A percentile compares a stretch with the other conserved stretches of the same genome.
Conservation (phyloP, 2,797 vertebrate species). For the Ficedula albicollis region DNA sequence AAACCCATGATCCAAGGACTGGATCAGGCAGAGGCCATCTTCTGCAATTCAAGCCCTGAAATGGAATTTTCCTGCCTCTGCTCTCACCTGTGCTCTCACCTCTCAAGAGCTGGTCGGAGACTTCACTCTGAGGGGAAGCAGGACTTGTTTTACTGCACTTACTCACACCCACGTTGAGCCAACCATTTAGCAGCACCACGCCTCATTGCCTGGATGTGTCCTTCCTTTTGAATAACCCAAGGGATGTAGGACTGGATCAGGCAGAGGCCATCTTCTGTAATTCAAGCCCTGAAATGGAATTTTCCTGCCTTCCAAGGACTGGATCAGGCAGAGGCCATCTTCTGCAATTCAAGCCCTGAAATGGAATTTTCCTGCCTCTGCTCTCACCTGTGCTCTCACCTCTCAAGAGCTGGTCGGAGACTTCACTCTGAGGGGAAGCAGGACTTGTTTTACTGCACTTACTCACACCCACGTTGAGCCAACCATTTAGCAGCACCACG, state of each 20-base stretch:
- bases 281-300: too few species aligned
- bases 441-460: neutral
- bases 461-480: conserved; percentile 7
- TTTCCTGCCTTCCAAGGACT: too few species aligned
- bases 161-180: conserved; percentile 7
- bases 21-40: neutral
- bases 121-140: neutral
- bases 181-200: conserved; percentile 9
- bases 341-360: neutral
- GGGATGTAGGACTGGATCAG: too few species aligned
- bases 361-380: neutral
- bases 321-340: neutral
- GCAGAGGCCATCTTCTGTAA: too few species aligned
- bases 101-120: neutral
- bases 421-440: neutral
- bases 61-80: neutral
- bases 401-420: neutral
- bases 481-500: conserved; percentile 9
- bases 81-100: neutral
- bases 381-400: neutral
- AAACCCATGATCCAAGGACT: neutral
- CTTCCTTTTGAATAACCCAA: conserved; percentile 40
- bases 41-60: neutral
- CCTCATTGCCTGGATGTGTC: conserved; percentile 43
- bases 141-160: neutral